Evolutionary conservation across 1,140 invertebrate genomes (phyloP).

Genomic region (Anastrepha ludens): DNA sequence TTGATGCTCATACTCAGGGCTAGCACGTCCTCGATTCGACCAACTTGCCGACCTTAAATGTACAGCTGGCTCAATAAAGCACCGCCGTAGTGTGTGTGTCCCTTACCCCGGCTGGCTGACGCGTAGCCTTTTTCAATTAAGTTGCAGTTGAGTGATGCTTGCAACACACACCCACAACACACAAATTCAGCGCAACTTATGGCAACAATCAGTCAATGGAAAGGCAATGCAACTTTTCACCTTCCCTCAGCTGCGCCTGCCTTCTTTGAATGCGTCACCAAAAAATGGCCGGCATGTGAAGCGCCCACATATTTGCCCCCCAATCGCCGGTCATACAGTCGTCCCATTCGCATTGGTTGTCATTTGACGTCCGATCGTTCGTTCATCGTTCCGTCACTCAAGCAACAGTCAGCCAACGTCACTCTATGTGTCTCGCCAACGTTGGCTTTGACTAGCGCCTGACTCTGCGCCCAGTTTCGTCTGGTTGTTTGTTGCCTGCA

Average conservation of each 20-base stretch:
- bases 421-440: neutral
- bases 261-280: neutral
- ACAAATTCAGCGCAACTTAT: neutral
- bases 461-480: neutral
- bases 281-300: neutral
- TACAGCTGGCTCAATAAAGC: neutral
- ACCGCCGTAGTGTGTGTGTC: neutral
- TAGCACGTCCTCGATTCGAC: neutral
- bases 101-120: neutral
- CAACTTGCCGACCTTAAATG: constrained; percentile 35
- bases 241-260: neutral
- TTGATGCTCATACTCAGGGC: neutral
- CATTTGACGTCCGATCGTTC: neutral
- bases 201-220: constrained; percentile 1
- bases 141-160: constrained; percentile 29
- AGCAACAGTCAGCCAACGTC: neutral
- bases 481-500: neutral
- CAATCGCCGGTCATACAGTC: neutral
- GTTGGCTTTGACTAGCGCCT: neutral
- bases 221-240: neutral
- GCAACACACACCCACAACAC: neutral
- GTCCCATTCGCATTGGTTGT: neutral
- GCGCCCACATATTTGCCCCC: neutral
- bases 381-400: neutral
- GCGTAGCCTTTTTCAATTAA: constrained; percentile 35